Evolutionary conservation across 2,113 vertebrate species (phyloP).

Genomic region (Acrocephalus arundinaceus): DNA sequence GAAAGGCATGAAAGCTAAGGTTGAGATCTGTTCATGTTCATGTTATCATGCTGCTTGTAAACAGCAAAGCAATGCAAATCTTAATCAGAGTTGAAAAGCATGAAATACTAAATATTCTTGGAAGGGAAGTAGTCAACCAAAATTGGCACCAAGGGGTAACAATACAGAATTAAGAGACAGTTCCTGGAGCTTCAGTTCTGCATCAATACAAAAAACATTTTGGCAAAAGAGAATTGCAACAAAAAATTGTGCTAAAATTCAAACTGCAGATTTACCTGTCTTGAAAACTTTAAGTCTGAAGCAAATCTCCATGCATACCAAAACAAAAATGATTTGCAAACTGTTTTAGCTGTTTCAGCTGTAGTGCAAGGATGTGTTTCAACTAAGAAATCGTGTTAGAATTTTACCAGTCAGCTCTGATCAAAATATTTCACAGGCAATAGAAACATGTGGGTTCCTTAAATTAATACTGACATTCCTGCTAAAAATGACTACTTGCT

Average conservation of each 20-base stretch:
- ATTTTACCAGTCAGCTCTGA: not conserved
- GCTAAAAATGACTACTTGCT: not conserved
- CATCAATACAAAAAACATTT: not conserved
- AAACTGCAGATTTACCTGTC: not conserved
- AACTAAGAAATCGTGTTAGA: not conserved
- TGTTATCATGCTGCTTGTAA: not conserved
- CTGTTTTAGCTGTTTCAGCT: not conserved
- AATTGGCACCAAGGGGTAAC: not conserved
- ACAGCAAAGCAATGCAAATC: not conserved
- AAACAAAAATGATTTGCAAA: not conserved
- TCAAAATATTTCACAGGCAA: not conserved
- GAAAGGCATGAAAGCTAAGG: not conserved
- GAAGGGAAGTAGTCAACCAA: not conserved
- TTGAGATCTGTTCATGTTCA: not conserved
- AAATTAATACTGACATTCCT: not conserved
- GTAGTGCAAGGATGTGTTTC: not conserved
- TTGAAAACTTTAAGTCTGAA: not conserved
- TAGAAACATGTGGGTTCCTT: not conserved
- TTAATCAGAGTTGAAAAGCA: not conserved
- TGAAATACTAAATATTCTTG: not conserved
- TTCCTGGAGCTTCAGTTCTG: not conserved
- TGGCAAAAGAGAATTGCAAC: not conserved
- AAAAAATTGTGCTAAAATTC: not conserved
- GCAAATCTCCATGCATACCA: not conserved
- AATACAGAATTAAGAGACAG: not conserved